phyloP scores from a whole-genome alignment of 35 echinoderm and acorn worm species.

The Chiridota heheva region DNA sequence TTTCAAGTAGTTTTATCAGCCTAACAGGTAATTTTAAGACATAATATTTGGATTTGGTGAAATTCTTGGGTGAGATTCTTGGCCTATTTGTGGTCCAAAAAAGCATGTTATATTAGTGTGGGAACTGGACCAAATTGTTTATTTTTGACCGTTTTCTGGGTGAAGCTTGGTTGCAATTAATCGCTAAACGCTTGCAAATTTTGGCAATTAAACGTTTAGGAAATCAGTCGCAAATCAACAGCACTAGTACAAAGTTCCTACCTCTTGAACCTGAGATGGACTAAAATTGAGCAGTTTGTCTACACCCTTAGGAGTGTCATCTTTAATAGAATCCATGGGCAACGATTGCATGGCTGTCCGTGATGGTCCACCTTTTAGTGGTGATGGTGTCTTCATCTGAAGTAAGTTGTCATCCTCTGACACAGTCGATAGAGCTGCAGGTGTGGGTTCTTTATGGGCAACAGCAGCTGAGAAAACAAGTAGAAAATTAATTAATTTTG shows the following conservation, averaged over 20 bases:
- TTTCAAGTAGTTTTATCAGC: too few relatives aligned
- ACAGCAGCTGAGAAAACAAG: neutral
- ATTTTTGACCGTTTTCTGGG: too few relatives aligned
- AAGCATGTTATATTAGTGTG: too few relatives aligned
- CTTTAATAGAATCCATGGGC: neutral
- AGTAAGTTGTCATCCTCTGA: slow-evolving; percentile 69
- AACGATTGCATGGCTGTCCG: neutral
- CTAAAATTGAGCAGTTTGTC: slow-evolving; percentile 73
- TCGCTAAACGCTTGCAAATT: too few relatives aligned
- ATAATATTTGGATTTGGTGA: too few relatives aligned
- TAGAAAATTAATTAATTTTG: neutral
- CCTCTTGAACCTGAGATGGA: slow-evolving; percentile 46
- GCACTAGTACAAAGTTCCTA: neutral
- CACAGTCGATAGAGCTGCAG: neutral
- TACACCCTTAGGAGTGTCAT: slow-evolving; percentile 28
- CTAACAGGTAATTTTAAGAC: too few relatives aligned
- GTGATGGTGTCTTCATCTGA: slow-evolving; percentile 82
- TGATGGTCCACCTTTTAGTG: neutral
- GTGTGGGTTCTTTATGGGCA: neutral
- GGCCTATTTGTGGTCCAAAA: too few relatives aligned
- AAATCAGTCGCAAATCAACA: too few relatives aligned
- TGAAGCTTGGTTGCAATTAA: too few relatives aligned
- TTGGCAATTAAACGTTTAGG: too few relatives aligned
- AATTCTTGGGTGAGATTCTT: too few relatives aligned
- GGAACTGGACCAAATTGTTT: too few relatives aligned